These are phyloP conservation scores for Boleophthalmus pectinirostris DNA, from an alignment of 2,113 vertebrate genomes.

Conservation along the genomic window DNA sequence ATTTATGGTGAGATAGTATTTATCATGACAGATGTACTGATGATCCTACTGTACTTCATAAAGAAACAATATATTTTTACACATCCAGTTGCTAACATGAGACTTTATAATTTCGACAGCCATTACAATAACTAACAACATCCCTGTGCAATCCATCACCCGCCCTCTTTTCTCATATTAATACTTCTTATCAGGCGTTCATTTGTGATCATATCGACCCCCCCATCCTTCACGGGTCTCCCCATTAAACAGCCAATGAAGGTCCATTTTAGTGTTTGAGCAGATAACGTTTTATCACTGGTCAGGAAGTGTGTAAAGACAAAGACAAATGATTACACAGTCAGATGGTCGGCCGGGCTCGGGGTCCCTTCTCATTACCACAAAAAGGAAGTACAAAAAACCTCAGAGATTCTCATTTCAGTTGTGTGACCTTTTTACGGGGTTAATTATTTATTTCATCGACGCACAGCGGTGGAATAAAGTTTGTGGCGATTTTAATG, in stretches of 20 bases:
- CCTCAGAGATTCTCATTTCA: conserved; percentile 63
- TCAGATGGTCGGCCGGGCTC: conserved; percentile 39
- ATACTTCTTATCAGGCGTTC: conserved; percentile 38
- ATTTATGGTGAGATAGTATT: too few relatives aligned
- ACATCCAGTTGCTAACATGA: conserved; percentile 16
- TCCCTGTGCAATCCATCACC: conserved; percentile 39
- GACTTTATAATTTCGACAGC: conserved; percentile 38
- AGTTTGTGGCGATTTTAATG: conserved; percentile 71
- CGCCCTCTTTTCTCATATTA: conserved; percentile 48
- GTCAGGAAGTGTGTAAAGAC: conserved; percentile 39
- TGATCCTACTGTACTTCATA: background rate
- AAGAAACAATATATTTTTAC: background rate
- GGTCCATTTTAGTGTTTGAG: conserved; percentile 36
- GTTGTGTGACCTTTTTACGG: conserved; percentile 67
- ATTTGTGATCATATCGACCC: conserved; percentile 45
- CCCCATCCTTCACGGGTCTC: conserved; percentile 41
- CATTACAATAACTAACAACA: conserved; percentile 30
- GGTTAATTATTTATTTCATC: conserved; percentile 77
- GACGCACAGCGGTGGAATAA: conserved; percentile 64
- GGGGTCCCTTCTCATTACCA: conserved; percentile 48
- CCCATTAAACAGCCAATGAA: conserved; percentile 38
- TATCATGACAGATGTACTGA: too few relatives aligned
- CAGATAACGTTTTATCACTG: conserved; percentile 55
- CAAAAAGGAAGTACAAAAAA: conserved; percentile 40
- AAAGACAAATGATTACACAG: conserved; percentile 49